Base-by-base conservation (phyloP, 2,888 invertebrate species). In the Nemotelus pantherinus region DNA sequence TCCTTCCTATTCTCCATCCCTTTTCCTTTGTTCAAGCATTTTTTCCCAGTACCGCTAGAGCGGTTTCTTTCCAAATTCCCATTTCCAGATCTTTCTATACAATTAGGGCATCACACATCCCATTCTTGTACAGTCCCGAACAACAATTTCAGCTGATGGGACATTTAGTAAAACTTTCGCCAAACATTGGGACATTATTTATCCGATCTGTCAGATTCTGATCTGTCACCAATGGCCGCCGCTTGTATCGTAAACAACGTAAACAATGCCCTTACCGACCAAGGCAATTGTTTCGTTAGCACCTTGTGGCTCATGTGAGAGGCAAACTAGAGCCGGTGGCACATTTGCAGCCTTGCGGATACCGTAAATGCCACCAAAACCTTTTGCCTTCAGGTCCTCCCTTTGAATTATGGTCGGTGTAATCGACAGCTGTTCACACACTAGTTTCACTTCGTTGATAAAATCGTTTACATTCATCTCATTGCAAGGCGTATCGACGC, bases 261-360 rank as follows among this genome's bases (percentile, higher is more conserved):
- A 97, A 3, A 97, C 96, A 85, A 97, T 96, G 72, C 97, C 97
- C 87, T 97, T 97, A 74, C 97, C 97, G 63, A 97, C 96, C 92
- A 96, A 93, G 2, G 96, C 96, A 78, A 95, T 91, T 1, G 90
- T 92, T 81, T 89, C 86, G 65, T 85, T 86, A 79, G 85, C 88
- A 77, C 84, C 86, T 79, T 82, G 83, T 2, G 84, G 88, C 82
- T 85, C 83, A 76, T 87, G 81, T 7, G 87, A 87, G 72, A 87
- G 83, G 60, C 86, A 84, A 9, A 85, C 85, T n/a, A 86, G 81
- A 43, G 89, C 89, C 6, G 91, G 92, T 2, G 91, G 91, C 39
- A 90, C 89, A 4, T 87, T 84, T 0, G 93, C 92, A 2, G 93
- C 93, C 85, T 92, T 93, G 0, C 97, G 97, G 45, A 97, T 97